Percentiles rank a stretch among this genome's conserved stretches.
These are phyloP conservation scores for Sipha maydis DNA, from an alignment of 2,888 invertebrate species.

Conservation along the genomic window DNA sequence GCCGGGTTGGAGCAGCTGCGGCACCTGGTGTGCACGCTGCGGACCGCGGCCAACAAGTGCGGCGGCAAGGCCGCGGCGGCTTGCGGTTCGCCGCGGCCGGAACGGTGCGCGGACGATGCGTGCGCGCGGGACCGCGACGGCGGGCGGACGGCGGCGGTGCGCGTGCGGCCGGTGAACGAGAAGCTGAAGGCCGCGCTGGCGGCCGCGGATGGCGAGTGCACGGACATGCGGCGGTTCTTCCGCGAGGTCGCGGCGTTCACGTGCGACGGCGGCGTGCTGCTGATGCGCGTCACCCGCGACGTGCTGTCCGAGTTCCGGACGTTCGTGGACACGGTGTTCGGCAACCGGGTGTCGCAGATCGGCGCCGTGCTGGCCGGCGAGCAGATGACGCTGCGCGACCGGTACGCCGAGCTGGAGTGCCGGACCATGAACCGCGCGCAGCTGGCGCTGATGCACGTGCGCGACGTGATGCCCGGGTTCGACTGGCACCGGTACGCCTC, in stretches of 20 bases:
- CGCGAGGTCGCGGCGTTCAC: constrained; percentile 29
- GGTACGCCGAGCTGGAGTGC: constrained; percentile 22
- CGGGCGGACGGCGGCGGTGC: no score
- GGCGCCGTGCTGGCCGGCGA: constrained; percentile 42
- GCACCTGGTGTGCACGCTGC: neutral
- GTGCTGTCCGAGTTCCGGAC: constrained; percentile 33
- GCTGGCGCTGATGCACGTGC: neutral
- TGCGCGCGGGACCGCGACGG: no score
- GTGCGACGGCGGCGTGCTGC: constrained; percentile 28
- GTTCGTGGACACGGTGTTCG: constrained; percentile 38
- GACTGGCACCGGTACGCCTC: constrained; percentile 23
- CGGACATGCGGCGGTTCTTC: constrained; percentile 13
- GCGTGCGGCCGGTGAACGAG: neutral
- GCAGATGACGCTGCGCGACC: neutral
- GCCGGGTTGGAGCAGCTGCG: neutral
- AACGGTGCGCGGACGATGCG: no score
- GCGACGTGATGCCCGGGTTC: constrained; percentile 27
- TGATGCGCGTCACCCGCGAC: constrained; percentile 6
- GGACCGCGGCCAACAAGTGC: neutral
- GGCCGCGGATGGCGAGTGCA: neutral
- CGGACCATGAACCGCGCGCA: constrained; percentile 34
- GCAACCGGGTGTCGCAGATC: constrained; percentile 39
- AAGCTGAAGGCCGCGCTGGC: neutral
- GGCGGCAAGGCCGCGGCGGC: neutral
- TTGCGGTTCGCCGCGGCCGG: neutral